These are phyloP conservation scores for Plebejus argus DNA, from an alignment of 2,888 invertebrate species.

Conservation along the genomic window DNA sequence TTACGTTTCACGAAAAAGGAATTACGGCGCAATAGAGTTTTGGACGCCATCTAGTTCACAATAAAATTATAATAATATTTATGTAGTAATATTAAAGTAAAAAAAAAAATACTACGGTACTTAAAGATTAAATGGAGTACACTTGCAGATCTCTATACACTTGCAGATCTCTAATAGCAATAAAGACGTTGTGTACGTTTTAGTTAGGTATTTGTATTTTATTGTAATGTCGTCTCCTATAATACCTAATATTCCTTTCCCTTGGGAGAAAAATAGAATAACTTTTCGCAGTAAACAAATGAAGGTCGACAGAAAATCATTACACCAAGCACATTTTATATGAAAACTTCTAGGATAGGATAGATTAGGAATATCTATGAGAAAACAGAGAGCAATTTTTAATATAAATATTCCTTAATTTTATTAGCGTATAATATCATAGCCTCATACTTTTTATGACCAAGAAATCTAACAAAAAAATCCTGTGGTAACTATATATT, in stretches of 20 bases:
- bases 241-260: constrained; percentile 11
- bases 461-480: too few relatives aligned
- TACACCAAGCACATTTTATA: background rate
- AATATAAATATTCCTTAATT: too few relatives aligned
- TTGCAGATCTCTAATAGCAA: background rate
- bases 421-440: background rate
- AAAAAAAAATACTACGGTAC: too few relatives aligned
- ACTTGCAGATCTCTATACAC: background rate
- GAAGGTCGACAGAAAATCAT: constrained; percentile 28
- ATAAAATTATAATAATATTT: too few relatives aligned
- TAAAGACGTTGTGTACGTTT: background rate
- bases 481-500: too few relatives aligned
- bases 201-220: constrained; percentile 10
- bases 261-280: constrained; percentile 12
- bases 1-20: too few relatives aligned
- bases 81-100: background rate
- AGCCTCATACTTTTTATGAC: too few relatives aligned
- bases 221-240: constrained; percentile 12
- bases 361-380: background rate
- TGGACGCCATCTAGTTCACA: too few relatives aligned
- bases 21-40: too few relatives aligned
- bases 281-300: constrained; percentile 19
- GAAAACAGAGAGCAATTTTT: background rate
- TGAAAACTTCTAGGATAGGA: constrained; percentile 6
- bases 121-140: background rate